Evolutionary conservation across 92 coral and sea anemone genomes (phyloP), one percentile per base, ranked within the genome.

Genomic region (Actinernus sp.): DNA sequence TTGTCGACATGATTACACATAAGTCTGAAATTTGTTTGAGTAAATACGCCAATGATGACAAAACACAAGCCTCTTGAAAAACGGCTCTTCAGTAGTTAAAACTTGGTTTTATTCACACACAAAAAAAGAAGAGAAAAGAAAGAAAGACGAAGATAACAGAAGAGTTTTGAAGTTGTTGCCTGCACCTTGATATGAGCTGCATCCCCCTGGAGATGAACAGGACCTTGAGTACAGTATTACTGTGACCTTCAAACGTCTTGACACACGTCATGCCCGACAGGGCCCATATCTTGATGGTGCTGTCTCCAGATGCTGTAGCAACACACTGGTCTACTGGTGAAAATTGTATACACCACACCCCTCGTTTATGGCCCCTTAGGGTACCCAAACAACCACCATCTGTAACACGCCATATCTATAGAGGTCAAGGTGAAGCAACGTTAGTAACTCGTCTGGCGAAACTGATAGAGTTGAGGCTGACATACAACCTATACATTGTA

Each of bases 201-300:
- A 93, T 93, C 19, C 98, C 97, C 31, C 88, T 86, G 13, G 87
- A 69, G 25, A 90, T 18, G 55, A 93, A 93, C 17, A 74, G 31
- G 24, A 93, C 83, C 49, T 87, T 91, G 3, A 93, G 83, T 0
- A 93, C 98, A 2, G 98, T 90, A 40, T 86, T 93, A 20, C 70
- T 82, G 19, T 93, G 98, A 3, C 98, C 98, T 62, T 90, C 98
- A 63, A 93, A 88, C 13, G 97, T 93, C 88, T 93, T 93, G 26
- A 93, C 92, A 58, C 98, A 93, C 20, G 93, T 86, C 63, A 86
- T 65, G 71, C 90, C 98, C 26, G 98, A 79, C 63, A 93, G 79
- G 76, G 98, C 83, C 98, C 98, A 93, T 51, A 93, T 88, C 79
- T 85, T 90, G 76, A 93, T 90, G 29, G 93, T 93, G 19, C 94